phyloP scores from a whole-genome alignment of 2,888 invertebrate species.

The Copidosoma aretas region DNA sequence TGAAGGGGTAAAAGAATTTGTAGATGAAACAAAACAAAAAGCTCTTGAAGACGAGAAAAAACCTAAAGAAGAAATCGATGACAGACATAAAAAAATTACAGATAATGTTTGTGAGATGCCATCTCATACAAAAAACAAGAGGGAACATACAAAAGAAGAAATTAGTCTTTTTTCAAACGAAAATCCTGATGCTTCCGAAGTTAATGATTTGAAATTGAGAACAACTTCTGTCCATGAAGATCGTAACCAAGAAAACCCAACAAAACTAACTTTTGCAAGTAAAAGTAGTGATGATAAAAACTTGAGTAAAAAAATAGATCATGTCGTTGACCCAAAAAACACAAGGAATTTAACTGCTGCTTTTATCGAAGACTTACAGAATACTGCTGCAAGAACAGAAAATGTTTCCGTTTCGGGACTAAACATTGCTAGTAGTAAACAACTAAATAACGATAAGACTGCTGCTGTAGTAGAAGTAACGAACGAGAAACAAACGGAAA shows the following conservation, averaged over 20 bases:
- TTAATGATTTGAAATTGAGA: no score
- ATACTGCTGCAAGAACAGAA: conserved; percentile 39
- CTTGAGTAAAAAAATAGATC: conserved; percentile 16
- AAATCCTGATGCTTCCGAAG: no score
- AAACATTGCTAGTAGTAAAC: conserved; percentile 33
- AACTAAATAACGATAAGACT: conserved; percentile 19
- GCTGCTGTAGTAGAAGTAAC: conserved; percentile 38
- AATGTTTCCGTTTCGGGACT: conserved; percentile 5
- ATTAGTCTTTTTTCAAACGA: no score
- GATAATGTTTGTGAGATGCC: no score
- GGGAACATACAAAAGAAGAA: no score
- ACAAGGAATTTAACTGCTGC: no score
- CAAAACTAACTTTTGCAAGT: conserved; percentile 28
- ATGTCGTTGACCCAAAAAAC: no score
- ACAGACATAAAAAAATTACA: neutral
- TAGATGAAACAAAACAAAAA: conserved; percentile 51
- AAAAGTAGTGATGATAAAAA: conserved; percentile 21
- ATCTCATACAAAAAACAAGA: no score
- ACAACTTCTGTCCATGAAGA: no score
- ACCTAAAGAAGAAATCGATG: conserved; percentile 6
- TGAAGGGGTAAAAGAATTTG: conserved; percentile 50
- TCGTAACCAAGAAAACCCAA: no score
- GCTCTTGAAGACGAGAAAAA: conserved; percentile 45
- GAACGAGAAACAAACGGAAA: conserved; percentile 43
- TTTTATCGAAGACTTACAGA: conserved; percentile 42